Evolutionary conservation across 2,888 invertebrate species (phyloP).

Genomic region (Orthonevra nobilis): DNA sequence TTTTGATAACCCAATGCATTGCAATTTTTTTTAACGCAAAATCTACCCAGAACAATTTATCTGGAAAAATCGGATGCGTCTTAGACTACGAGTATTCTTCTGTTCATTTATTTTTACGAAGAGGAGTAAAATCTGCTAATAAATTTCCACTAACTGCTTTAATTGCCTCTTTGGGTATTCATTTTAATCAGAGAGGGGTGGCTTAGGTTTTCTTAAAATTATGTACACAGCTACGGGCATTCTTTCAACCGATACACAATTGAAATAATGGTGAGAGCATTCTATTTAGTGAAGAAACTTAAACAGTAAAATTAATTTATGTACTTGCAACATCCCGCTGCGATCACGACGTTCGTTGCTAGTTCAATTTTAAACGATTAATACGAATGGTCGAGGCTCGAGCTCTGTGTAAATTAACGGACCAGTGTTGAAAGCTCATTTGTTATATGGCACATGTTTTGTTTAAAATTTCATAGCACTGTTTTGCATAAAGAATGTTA

Average conservation of each 20-base stretch:
- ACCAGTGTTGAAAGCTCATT: constrained; percentile 2
- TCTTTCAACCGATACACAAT: too few species aligned
- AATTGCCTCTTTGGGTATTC: constrained; percentile 38
- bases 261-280: too few species aligned
- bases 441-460: too few species aligned
- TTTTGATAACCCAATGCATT: too few species aligned
- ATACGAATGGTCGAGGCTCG: constrained; percentile 5
- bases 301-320: constrained; percentile 36
- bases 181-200: constrained; percentile 36
- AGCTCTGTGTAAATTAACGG: constrained; percentile 11
- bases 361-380: constrained; percentile 26
- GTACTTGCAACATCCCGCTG: constrained; percentile 8
- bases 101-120: too few species aligned
- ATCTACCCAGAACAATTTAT: constrained; percentile 1
- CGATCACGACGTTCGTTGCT: constrained; percentile 15
- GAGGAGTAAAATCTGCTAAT: too few species aligned
- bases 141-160: constrained; percentile 36
- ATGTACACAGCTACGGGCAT: constrained; percentile 16
- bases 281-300: too few species aligned
- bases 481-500: neutral
- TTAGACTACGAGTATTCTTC: too few species aligned
- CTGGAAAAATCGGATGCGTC: constrained; percentile 5
- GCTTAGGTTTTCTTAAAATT: constrained; percentile 34
- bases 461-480: too few species aligned
- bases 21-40: neutral